A percentile compares a stretch with the other conserved stretches of the same genome.
phyloP scores from a whole-genome alignment of 2,888 invertebrate genomes.

The Acrocyrtus sp. region DNA sequence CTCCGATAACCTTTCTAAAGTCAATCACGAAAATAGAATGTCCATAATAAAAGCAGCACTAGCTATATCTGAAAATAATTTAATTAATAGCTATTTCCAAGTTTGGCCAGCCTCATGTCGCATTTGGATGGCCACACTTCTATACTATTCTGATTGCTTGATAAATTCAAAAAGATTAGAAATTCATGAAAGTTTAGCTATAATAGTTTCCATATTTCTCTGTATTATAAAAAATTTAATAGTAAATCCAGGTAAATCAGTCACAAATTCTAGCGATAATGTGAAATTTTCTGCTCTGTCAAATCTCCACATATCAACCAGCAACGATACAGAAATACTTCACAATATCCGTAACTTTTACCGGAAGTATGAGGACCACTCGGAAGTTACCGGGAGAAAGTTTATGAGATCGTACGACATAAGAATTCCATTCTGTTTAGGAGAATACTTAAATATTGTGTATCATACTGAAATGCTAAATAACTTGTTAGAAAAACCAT shows the following conservation, averaged over 20 bases:
- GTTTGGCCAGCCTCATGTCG: constrained; percentile 29
- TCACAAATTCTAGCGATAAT: not conserved
- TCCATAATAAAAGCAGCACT: constrained; percentile 8
- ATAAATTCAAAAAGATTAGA: not conserved
- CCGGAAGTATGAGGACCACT: constrained; percentile 22
- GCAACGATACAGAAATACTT: not conserved
- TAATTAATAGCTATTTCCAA: not conserved
- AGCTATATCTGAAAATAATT: not conserved
- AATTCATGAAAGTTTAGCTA: not conserved
- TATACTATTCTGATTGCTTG: constrained; percentile 2
- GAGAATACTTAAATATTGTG: constrained; percentile 47
- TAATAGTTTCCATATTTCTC: constrained; percentile 13
- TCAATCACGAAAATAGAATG: constrained; percentile 14
- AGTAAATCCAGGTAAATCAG: constrained; percentile 18
- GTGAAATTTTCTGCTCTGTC: not conserved
- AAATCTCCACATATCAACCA: not conserved
- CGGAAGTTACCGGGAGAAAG: constrained; percentile 16
- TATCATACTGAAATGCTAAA: constrained; percentile 55
- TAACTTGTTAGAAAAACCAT: constrained; percentile 49
- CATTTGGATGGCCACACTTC: constrained; percentile 30
- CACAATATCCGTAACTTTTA: constrained; percentile 28
- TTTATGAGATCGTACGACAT: constrained; percentile 54
- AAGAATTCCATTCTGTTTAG: constrained; percentile 27
- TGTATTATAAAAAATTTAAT: constrained; percentile 41
- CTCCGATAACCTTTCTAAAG: not conserved